Evolutionary conservation across 2,113 vertebrate genomes (phyloP).

Genomic region (Nothobranchius furzeri): DNA sequence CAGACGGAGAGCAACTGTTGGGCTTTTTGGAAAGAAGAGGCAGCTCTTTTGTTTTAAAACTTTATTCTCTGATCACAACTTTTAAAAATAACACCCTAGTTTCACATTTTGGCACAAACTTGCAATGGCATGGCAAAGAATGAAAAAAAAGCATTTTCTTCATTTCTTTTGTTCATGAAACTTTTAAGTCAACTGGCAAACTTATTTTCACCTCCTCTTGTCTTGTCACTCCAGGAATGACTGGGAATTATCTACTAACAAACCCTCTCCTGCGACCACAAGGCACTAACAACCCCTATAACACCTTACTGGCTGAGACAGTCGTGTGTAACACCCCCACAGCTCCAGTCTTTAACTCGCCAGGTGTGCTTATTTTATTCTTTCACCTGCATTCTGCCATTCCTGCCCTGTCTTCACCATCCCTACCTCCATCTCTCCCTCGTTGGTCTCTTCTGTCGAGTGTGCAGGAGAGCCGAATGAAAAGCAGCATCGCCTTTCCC

Average conservation of each 20-base stretch:
- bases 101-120: neutral
- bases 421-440: slow-evolving; percentile 2
- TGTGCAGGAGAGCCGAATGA: slow-evolving; percentile 36
- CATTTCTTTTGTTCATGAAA: slow-evolving; percentile 29
- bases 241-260: slow-evolving; percentile 99
- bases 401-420: slow-evolving; percentile 28
- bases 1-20: neutral
- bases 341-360: slow-evolving; percentile 99
- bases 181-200: slow-evolving; percentile 33
- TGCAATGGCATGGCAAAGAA: no score
- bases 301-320: slow-evolving; percentile 99
- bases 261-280: slow-evolving; percentile 99
- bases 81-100: slow-evolving; percentile 16
- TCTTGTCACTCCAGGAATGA: slow-evolving; percentile 98
- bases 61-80: neutral
- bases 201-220: slow-evolving; percentile 82
- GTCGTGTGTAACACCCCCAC: slow-evolving; percentile 99
- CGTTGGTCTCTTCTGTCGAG: slow-evolving; percentile 29
- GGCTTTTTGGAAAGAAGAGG: slow-evolving; percentile 9
- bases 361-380: slow-evolving; percentile 96
- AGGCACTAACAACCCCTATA: slow-evolving; percentile 99
- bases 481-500: slow-evolving; percentile 61
- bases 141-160: slow-evolving; percentile 8
- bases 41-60: neutral
- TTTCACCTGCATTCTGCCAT: slow-evolving; percentile 50